These are phyloP conservation scores for Hyphantria cunea DNA, from an alignment of 1,140 invertebrate species.

Conservation along the genomic window DNA sequence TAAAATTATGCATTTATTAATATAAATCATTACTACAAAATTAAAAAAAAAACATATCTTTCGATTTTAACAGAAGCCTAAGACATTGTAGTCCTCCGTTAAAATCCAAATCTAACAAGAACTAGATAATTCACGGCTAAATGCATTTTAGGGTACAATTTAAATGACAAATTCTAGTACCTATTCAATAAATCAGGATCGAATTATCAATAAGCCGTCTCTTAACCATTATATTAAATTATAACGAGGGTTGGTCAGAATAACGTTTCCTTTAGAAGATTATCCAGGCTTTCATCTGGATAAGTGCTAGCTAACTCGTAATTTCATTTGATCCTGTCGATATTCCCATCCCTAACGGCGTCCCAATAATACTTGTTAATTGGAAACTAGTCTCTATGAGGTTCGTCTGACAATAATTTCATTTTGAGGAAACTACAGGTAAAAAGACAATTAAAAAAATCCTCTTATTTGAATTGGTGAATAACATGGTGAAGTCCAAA, in stretches of 20 bases:
- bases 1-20: too few relatives aligned
- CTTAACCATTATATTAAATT: conserved; percentile 19
- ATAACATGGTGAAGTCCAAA: too few relatives aligned
- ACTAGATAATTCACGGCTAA: too few relatives aligned
- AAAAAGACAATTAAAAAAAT: too few relatives aligned
- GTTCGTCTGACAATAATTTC: conserved; percentile 26
- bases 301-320: conserved; percentile 43
- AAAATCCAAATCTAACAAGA: too few relatives aligned
- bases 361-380: conserved; percentile 47
- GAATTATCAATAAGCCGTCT: neutral
- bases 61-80: too few relatives aligned
- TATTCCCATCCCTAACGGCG: conserved; percentile 29
- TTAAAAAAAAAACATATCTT: too few relatives aligned
- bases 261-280: conserved; percentile 33
- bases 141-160: conserved; percentile 1
- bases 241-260: conserved; percentile 15
- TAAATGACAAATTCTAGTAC: conserved; percentile 5
- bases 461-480: too few relatives aligned
- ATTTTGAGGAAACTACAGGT: too few relatives aligned
- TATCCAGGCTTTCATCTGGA: conserved; percentile 38
- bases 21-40: too few relatives aligned
- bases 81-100: too few relatives aligned
- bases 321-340: conserved; percentile 48
- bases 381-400: conserved; percentile 37
- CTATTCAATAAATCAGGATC: conserved; percentile 2